Evolutionary conservation across 2,888 invertebrate species (phyloP).

Genomic region (Drosophila monieri): DNA sequence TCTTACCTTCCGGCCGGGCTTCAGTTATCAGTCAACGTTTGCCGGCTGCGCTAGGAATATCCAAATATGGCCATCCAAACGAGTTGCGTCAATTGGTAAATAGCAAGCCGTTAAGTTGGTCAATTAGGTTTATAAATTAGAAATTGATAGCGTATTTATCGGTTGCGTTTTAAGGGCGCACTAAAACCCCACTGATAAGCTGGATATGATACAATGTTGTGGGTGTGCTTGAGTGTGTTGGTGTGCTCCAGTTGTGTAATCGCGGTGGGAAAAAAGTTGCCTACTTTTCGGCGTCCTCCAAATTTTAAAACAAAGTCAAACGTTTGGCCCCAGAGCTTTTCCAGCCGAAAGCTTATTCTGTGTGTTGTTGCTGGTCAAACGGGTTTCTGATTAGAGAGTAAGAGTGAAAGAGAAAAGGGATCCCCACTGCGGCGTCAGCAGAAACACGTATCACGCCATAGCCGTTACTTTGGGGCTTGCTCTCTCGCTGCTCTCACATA

Average conservation of each 20-base stretch:
- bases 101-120: constrained; percentile 11
- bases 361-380: constrained; percentile 50
- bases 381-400: constrained; percentile 53
- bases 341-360: constrained; percentile 54
- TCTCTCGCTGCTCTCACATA: constrained; percentile 5
- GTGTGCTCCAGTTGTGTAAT: constrained; percentile 50
- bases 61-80: constrained; percentile 4
- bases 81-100: constrained; percentile 37
- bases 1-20: constrained; percentile 2
- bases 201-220: constrained; percentile 5
- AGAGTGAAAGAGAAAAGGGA: constrained; percentile 25
- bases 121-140: constrained; percentile 19
- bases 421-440: constrained; percentile 42
- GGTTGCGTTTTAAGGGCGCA: constrained; percentile 12
- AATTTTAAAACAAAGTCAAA: constrained; percentile 19
- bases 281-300: constrained; percentile 26
- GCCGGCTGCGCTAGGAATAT: constrained; percentile 53
- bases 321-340: constrained; percentile 58
- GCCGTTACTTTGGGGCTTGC: constrained; percentile 50
- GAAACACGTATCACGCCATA: constrained; percentile 61
- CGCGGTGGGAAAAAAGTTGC: constrained; percentile 14
- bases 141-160: constrained; percentile 31
- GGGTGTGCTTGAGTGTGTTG: constrained; percentile 4
- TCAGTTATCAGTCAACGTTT: constrained; percentile 59
- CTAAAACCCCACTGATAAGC: constrained; percentile 24